Conservation (phyloP, 2,113 vertebrate species). For the Pionites leucogaster region DNA sequence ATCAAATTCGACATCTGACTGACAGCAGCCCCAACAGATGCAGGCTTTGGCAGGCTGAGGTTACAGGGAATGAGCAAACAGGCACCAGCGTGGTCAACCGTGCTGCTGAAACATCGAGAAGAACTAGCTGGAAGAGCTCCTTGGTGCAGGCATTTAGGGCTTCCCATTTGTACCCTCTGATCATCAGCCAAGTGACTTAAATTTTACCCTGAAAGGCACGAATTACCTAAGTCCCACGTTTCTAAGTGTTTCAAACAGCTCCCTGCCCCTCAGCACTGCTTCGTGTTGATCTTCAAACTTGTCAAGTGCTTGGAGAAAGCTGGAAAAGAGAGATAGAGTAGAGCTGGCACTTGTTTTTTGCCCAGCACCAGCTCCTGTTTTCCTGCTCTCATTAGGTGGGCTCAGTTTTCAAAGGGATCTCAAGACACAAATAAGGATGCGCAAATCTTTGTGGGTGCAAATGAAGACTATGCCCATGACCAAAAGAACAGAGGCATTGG, state of each 20-base stretch:
- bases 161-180: neutral
- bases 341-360: neutral
- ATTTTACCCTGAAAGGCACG: neutral
- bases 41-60: neutral
- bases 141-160: neutral
- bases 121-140: neutral
- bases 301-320: neutral
- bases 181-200: neutral
- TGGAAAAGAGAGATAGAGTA: neutral
- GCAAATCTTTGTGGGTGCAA: neutral
- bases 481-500: neutral
- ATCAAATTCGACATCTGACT: neutral
- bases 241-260: neutral
- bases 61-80: neutral
- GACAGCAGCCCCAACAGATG: neutral
- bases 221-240: neutral
- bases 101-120: accelerated
- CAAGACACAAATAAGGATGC: neutral
- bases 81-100: neutral
- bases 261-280: neutral
- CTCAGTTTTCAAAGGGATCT: neutral
- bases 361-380: neutral
- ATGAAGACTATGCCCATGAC: accelerated
- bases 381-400: neutral
- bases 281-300: neutral